These are phyloP conservation scores for Platerodrilus igneus DNA, from an alignment of 2,888 invertebrate species.

Conservation along the genomic window DNA sequence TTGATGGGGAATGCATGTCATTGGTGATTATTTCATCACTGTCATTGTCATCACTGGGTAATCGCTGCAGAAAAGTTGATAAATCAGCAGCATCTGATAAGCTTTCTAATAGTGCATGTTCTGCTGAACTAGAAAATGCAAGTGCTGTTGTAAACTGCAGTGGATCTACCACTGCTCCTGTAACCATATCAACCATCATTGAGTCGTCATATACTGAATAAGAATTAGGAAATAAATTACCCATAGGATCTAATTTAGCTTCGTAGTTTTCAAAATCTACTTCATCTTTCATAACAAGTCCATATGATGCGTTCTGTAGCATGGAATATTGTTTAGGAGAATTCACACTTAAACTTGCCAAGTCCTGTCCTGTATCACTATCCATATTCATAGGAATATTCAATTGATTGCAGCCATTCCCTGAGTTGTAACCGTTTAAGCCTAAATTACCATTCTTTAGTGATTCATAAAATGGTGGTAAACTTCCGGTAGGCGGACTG, in stretches of 20 bases:
- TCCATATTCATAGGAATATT: slow-evolving; percentile 70
- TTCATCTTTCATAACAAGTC: slow-evolving; percentile 74
- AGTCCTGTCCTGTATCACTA: slow-evolving; percentile 67
- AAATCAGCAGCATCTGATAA: slow-evolving; percentile 77
- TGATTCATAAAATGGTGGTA: slow-evolving; percentile 87
- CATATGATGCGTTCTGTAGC: slow-evolving; percentile 77
- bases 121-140: slow-evolving; percentile 73
- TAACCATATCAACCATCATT: slow-evolving; percentile 79
- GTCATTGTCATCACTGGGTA: slow-evolving; percentile 58
- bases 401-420: slow-evolving; percentile 65
- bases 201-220: slow-evolving; percentile 68
- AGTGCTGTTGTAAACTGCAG: slow-evolving; percentile 77
- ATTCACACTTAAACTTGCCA: slow-evolving; percentile 50
- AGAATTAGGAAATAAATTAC: slow-evolving; percentile 55
- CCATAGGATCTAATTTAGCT: slow-evolving; percentile 65
- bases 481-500: slow-evolving; percentile 79
- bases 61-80: slow-evolving; percentile 67
- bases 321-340: slow-evolving; percentile 69
- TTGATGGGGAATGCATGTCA: slow-evolving; percentile 68
- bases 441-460: slow-evolving; percentile 74
- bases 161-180: slow-evolving; percentile 73
- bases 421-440: slow-evolving; percentile 59
- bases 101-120: slow-evolving; percentile 71
- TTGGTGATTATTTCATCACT: slow-evolving; percentile 60
- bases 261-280: slow-evolving; percentile 69